These are phyloP conservation scores for Antigone vipio DNA, from an alignment of 2,113 vertebrate genomes.

Conservation along the genomic window DNA sequence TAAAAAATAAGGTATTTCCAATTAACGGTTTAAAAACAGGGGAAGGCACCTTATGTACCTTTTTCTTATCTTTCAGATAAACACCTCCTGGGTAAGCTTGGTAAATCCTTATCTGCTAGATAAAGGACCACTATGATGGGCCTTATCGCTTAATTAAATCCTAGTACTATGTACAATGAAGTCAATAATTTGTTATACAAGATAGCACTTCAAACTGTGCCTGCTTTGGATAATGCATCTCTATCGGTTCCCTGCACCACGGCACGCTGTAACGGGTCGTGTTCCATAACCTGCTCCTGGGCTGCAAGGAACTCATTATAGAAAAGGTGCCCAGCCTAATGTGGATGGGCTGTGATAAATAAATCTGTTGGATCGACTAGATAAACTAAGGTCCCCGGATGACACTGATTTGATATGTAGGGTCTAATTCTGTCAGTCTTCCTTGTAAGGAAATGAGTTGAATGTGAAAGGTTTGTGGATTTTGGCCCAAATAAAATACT, in stretches of 20 bases:
- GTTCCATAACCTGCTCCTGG: background rate
- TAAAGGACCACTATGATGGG: constrained; percentile 59
- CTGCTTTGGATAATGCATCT: constrained; percentile 33
- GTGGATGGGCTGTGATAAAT: background rate
- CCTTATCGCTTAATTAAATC: constrained; percentile 76
- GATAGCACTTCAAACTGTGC: constrained; percentile 37
- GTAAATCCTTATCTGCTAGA: constrained; percentile 70
- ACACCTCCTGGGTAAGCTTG: constrained; percentile 63
- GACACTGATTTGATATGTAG: background rate
- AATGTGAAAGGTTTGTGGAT: background rate
- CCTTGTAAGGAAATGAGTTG: background rate
- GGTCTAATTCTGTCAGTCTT: background rate
- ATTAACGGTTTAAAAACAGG: constrained; percentile 54
- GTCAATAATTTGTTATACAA: constrained; percentile 72
- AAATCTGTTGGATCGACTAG: background rate
- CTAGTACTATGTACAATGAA: constrained; percentile 61
- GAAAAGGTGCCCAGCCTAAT: background rate
- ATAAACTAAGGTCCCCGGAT: background rate
- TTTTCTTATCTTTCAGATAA: constrained; percentile 71
- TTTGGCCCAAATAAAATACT: background rate
- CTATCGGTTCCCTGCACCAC: background rate
- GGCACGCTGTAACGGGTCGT: background rate
- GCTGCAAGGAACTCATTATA: constrained; percentile 22
- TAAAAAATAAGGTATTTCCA: constrained; percentile 58
- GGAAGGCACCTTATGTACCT: constrained; percentile 57